Conservation (phyloP, 2,888 invertebrate species). For the Epirrhoe alternata region DNA sequence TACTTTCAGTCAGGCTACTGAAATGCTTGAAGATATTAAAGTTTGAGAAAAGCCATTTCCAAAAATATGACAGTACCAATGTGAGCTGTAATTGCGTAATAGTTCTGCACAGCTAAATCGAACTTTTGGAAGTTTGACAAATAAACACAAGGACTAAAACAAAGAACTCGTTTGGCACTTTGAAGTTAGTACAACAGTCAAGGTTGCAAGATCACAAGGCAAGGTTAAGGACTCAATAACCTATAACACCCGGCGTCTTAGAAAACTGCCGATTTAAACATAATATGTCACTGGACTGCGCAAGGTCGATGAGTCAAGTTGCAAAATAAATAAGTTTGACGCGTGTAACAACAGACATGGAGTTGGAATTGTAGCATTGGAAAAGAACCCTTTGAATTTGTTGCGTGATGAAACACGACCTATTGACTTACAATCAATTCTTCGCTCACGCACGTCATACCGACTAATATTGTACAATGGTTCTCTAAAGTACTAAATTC, state of each 20-base stretch:
- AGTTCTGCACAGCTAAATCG: not conserved
- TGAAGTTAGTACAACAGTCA: conserved; percentile 1
- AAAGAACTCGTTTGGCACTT: conserved; percentile 18
- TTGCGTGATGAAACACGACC: conserved; percentile 57
- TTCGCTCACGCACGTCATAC: conserved; percentile 52
- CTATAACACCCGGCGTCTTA: conserved; percentile 19
- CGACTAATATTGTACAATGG: conserved; percentile 25
- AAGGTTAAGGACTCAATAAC: conserved; percentile 27
- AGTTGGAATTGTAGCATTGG: conserved; percentile 50
- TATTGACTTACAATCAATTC: conserved; percentile 68
- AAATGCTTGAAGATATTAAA: not conserved
- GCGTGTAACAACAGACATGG: conserved; percentile 29
- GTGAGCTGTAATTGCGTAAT: not conserved
- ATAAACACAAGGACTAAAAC: conserved; percentile 10
- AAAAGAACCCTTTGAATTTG: conserved; percentile 50
- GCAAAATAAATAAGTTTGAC: conserved; percentile 9
- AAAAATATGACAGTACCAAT: not conserved
- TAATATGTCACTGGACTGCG: conserved; percentile 23
- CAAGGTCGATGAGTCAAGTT: conserved; percentile 17
- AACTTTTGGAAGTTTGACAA: conserved; percentile 9
- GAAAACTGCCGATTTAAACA: conserved; percentile 17
- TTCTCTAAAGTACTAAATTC: conserved; percentile 22
- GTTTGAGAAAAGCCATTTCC: not conserved
- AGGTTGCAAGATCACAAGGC: conserved; percentile 18
- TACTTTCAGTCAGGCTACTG: not conserved